A percentile compares a stretch with the other conserved stretches of the same genome.
These are phyloP conservation scores for Baronia brevicornis DNA, from an alignment of 2,888 invertebrate species.

Conservation along the genomic window DNA sequence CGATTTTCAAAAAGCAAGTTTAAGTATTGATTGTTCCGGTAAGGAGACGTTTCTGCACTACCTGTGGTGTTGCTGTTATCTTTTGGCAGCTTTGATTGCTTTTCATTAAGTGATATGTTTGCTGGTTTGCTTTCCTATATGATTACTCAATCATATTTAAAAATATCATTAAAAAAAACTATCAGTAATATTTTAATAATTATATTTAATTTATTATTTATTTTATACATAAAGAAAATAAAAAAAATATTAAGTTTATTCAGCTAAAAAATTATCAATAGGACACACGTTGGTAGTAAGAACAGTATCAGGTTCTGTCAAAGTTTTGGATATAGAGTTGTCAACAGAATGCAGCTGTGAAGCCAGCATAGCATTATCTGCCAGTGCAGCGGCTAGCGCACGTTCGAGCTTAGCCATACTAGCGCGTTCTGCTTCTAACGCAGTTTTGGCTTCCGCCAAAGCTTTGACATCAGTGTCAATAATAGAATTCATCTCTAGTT, in stretches of 20 bases:
- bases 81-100: too few species aligned
- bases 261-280: constrained; percentile 59
- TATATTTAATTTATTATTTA: background rate
- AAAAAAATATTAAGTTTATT: constrained; percentile 28
- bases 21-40: too few species aligned
- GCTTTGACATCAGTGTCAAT: constrained; percentile 33
- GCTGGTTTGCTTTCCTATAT: too few species aligned
- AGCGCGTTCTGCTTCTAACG: constrained; percentile 48
- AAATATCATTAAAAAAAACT: too few species aligned
- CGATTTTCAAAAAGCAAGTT: too few species aligned
- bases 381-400: constrained; percentile 49
- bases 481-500: constrained; percentile 19
- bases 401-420: constrained; percentile 46
- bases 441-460: constrained; percentile 39
- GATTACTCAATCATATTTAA: too few species aligned
- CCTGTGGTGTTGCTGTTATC: too few species aligned
- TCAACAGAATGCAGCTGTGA: constrained; percentile 37
- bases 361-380: constrained; percentile 51
- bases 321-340: constrained; percentile 21
- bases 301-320: constrained; percentile 24
- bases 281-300: constrained; percentile 38
- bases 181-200: background rate
- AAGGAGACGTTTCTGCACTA: too few species aligned
- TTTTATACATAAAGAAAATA: background rate
- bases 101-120: too few species aligned